phyloP scores from a whole-genome alignment of 2,888 invertebrate species.

The Fragum sueziense region DNA sequence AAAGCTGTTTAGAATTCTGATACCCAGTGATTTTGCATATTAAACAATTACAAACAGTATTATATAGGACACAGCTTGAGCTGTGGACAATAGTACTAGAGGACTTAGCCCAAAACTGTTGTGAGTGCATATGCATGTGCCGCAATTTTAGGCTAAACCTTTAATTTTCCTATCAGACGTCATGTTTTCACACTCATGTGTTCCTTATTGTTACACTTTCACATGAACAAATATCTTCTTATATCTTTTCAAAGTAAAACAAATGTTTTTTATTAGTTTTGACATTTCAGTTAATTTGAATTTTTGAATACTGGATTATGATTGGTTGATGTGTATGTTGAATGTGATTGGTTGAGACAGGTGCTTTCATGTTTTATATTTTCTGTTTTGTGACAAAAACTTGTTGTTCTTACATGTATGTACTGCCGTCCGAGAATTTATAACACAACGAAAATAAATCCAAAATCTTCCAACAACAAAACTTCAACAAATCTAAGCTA shows the following conservation, averaged over 20 bases:
- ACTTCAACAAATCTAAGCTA: background rate
- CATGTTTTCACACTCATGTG: background rate
- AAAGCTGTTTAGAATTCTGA: background rate
- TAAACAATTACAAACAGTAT: background rate
- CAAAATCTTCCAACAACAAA: background rate
- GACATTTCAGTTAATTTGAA: background rate
- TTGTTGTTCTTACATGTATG: slow-evolving; percentile 20
- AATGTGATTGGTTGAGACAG: slow-evolving; percentile 3
- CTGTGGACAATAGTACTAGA: background rate
- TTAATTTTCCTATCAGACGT: too few species aligned
- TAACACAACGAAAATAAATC: background rate
- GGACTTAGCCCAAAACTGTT: background rate
- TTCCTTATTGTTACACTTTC: too few species aligned
- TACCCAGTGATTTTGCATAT: background rate
- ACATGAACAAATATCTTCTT: too few species aligned
- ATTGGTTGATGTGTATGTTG: background rate
- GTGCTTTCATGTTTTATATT: slow-evolving; percentile 15
- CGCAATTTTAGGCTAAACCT: too few species aligned
- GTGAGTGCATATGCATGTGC: too few species aligned
- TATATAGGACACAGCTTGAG: background rate
- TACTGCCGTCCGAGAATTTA: slow-evolving; percentile 16
- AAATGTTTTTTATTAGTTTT: background rate
- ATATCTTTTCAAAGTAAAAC: too few species aligned
- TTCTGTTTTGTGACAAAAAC: slow-evolving; percentile 2
- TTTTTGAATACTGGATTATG: background rate